phyloP scores from a whole-genome alignment of 2,113 vertebrate species.

The Coryphaenoides rupestris region DNA sequence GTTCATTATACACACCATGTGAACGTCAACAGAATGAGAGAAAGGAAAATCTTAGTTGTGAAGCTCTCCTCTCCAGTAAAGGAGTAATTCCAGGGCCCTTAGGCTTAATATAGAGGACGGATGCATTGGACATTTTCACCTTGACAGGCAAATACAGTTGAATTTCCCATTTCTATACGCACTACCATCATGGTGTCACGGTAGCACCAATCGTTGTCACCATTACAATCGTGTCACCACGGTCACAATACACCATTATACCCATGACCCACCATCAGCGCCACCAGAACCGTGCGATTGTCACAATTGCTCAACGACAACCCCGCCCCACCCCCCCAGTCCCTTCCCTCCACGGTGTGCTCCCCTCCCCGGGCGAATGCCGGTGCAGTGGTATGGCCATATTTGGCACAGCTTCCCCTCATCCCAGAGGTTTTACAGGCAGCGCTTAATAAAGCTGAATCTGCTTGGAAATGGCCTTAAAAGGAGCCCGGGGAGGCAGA shows the following conservation, averaged over 20 bases:
- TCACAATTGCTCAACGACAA: background rate
- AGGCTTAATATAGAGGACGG: too few relatives aligned
- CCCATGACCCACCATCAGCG: too few relatives aligned
- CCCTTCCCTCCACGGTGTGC: background rate
- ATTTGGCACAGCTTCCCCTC: conserved; percentile 67
- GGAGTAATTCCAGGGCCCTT: background rate
- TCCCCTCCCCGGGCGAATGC: conserved; percentile 48
- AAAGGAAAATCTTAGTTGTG: background rate
- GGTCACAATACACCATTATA: too few relatives aligned
- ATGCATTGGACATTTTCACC: too few relatives aligned
- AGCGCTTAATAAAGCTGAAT: conserved; percentile 72
- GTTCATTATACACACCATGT: background rate
- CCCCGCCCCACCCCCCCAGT: background rate
- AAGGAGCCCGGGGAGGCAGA: conserved; percentile 63
- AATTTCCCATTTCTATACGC: too few relatives aligned
- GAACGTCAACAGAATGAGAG: background rate
- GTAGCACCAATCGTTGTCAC: too few relatives aligned
- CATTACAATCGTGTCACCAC: too few relatives aligned
- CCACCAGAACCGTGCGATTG: too few relatives aligned
- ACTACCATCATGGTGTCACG: too few relatives aligned
- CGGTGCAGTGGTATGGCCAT: conserved; percentile 62
- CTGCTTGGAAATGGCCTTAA: conserved; percentile 69
- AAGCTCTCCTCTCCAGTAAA: background rate
- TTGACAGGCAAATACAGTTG: too few relatives aligned
- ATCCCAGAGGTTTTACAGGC: conserved; percentile 54